These are phyloP conservation scores for Pseudopodoces humilis DNA, from an alignment of 2,113 vertebrate species.

Conservation along the genomic window DNA sequence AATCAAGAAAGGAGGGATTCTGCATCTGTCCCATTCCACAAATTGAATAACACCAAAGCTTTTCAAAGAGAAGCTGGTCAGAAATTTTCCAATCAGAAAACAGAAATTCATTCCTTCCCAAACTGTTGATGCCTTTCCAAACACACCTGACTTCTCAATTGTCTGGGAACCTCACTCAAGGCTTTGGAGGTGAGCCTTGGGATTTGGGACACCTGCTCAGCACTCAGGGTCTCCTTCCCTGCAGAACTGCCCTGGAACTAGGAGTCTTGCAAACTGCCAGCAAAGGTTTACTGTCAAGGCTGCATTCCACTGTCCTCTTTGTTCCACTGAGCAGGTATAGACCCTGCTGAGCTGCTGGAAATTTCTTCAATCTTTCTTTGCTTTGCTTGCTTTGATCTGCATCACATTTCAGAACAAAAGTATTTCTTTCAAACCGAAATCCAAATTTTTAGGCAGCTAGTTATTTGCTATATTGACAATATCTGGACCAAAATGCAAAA, in stretches of 20 bases:
- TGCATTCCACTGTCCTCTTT: not conserved
- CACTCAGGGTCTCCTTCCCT: not conserved
- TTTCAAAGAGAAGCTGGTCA: not conserved
- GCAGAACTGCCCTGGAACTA: not conserved
- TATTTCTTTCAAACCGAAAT: not conserved
- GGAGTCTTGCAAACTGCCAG: accelerated
- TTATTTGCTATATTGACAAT: not conserved
- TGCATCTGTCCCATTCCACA: not conserved
- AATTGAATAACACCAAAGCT: not conserved
- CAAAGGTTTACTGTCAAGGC: not conserved
- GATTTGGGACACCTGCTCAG: not conserved
- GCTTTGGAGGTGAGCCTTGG: not conserved
- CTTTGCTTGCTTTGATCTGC: not conserved
- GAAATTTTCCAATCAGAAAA: not conserved
- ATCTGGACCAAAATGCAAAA: not conserved
- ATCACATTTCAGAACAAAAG: not conserved
- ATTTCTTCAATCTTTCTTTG: not conserved
- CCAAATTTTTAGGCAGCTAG: not conserved
- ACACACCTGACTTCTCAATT: not conserved
- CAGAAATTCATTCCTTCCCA: not conserved
- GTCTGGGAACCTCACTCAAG: not conserved
- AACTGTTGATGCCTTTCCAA: not conserved
- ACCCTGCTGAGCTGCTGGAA: not conserved
- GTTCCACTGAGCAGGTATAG: not conserved
- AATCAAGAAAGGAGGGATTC: not conserved